Evolutionary conservation across 2,888 invertebrate species (phyloP).

Genomic region (Hofmannophila pseudospretella): DNA sequence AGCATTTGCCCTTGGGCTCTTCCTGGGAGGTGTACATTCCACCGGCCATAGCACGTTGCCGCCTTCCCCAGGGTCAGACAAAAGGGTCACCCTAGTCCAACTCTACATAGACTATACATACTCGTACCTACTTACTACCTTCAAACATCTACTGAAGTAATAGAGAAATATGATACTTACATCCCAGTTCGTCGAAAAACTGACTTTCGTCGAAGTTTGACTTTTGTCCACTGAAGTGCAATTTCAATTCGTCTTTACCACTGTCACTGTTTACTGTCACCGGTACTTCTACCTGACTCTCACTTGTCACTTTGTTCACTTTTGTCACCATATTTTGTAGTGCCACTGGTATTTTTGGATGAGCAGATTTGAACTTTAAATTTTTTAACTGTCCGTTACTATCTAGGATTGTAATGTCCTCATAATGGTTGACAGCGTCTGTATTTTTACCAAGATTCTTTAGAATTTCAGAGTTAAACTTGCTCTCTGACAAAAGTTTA

Average conservation of each 20-base stretch:
- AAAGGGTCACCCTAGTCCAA: too few relatives aligned
- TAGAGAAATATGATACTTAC: slow-evolving; percentile 83
- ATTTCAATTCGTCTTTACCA: slow-evolving; percentile 17
- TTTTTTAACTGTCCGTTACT: slow-evolving; percentile 51
- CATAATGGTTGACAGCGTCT: slow-evolving; percentile 49
- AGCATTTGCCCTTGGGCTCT: too few relatives aligned
- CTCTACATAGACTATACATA: too few relatives aligned
- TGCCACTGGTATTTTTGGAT: slow-evolving; percentile 20
- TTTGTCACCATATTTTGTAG: slow-evolving; percentile 20
- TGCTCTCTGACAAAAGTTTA: slow-evolving; percentile 40
- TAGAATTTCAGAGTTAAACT: slow-evolving; percentile 38
- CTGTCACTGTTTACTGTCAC: slow-evolving; percentile 13
- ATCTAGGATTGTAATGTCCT: slow-evolving; percentile 60
- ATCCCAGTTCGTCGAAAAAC: slow-evolving; percentile 83
- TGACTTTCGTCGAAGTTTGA: too few relatives aligned
- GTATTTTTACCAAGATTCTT: slow-evolving; percentile 34
- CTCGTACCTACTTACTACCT: too few relatives aligned
- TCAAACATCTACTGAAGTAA: too few relatives aligned
- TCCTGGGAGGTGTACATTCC: too few relatives aligned
- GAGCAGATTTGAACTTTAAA: slow-evolving; percentile 53
- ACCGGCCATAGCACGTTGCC: too few relatives aligned
- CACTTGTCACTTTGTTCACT: slow-evolving; percentile 23
- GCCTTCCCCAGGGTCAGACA: too few relatives aligned
- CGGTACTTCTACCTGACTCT: slow-evolving; percentile 15
- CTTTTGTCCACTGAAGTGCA: slow-evolving; percentile 33